Conservation (phyloP, 2,888 invertebrate genomes). For the Tipula unca region DNA sequence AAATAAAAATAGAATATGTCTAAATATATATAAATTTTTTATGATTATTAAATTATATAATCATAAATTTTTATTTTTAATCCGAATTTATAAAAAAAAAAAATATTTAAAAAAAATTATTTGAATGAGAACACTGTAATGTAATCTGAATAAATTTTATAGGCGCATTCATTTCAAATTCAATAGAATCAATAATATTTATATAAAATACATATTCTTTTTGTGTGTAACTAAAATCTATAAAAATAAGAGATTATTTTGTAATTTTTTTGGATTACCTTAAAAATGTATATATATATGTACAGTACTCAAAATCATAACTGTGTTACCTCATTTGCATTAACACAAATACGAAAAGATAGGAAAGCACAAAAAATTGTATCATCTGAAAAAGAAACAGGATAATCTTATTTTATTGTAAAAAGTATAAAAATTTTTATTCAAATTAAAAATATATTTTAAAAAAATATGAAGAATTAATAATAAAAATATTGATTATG, state of each 20-base stretch:
- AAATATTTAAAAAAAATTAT: neutral
- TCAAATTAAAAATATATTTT: neutral
- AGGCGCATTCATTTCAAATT: neutral
- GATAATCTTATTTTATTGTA: neutral
- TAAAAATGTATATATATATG: neutral
- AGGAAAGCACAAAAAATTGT: neutral
- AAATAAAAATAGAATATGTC: neutral
- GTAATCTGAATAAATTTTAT: neutral
- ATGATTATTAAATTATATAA: neutral
- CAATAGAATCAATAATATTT: neutral
- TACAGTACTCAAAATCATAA: neutral
- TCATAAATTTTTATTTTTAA: neutral
- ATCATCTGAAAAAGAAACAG: neutral
- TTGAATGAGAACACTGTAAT: neutral
- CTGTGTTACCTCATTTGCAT: neutral
- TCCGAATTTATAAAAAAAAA: neutral
- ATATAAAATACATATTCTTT: neutral
- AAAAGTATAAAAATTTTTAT: neutral
- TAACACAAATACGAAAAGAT: neutral
- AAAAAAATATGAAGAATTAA: neutral
- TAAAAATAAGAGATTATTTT: neutral
- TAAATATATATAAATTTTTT: neutral
- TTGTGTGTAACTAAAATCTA: neutral
- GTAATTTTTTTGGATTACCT: neutral
- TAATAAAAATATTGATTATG: neutral